Evolutionary conservation across 1,140 invertebrate species (phyloP), one percentile per base, ranked within the genome.

Genomic region (Lepidurus apus): DNA sequence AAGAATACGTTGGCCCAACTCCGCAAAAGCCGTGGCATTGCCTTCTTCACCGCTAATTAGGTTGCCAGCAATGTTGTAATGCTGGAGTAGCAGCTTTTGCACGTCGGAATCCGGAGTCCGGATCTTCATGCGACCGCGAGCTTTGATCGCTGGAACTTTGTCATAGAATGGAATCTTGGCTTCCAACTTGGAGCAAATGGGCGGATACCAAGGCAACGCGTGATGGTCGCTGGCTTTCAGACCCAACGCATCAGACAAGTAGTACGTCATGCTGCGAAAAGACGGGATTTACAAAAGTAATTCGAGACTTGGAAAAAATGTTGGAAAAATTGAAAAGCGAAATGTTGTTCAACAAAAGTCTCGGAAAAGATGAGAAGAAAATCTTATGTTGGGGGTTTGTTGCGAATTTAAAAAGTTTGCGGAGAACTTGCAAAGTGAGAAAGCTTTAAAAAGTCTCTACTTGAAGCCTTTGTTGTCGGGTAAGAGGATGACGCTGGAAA

Each of bases 391-490:
- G 26, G 26, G 26, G 26, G 26, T 47, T 17, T 17, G 17, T 47
- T 47, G 9, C 45, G 9, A 10, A 10, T 2, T 47, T 17, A 10
- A 10, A 79, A 80, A n/a, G 53, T n/a, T 17, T 65, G 17, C 21
- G 17, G 53, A 1, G 53, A 21, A n/a, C 21, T 17, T 3, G 13
- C 53, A 17, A 65, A 65, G 53, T 17, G 13, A 65, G 53, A 17
- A n/a, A 65, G 21, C 17, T n/a, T 7, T 3, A 65, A 65, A 17
- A 17, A 7, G 53, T 65, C 13, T 65, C 88, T 87, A 93, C 92
- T 89, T 87, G 84, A 90, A 89, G 77, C 91, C 92, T 84, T 93
- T 93, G 84, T 93, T 91, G 84, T 93, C 90, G 76, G 91, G 90
- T 1, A 91, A 89, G 79, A 93, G 84, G 84, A 91, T 92, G 9